These are phyloP conservation scores for Vulpes lagopus DNA, from an alignment of 2,113 vertebrate species.

Conservation along the genomic window DNA sequence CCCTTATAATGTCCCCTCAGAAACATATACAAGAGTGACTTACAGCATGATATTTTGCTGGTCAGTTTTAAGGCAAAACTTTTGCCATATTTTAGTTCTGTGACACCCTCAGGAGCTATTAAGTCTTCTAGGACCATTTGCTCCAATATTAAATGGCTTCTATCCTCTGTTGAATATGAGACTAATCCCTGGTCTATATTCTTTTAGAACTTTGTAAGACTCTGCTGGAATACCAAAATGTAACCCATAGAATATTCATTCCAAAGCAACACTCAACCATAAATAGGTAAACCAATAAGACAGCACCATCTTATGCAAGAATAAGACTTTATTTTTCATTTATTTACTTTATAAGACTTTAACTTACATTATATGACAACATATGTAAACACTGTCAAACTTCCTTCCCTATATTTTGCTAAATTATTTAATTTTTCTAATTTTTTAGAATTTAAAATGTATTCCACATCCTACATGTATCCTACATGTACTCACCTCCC, in stretches of 20 bases:
- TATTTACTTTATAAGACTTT: not conserved
- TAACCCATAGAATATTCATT: not conserved
- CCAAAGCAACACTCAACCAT: not conserved
- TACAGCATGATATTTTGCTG: constrained; percentile 45
- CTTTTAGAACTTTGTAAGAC: not conserved
- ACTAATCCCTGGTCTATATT: not conserved
- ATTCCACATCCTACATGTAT: too few relatives aligned
- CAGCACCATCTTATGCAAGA: not conserved
- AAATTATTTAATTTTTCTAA: not conserved
- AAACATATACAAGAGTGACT: constrained; percentile 33
- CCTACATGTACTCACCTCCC: not conserved
- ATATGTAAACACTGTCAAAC: not conserved
- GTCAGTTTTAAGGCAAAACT: constrained; percentile 66
- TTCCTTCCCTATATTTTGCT: not conserved
- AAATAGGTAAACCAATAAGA: not conserved
- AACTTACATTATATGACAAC: not conserved
- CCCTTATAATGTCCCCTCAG: constrained; percentile 12
- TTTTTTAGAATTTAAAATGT: not conserved
- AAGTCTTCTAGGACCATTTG: constrained; percentile 47
- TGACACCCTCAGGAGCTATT: constrained; percentile 55
- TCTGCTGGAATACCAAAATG: not conserved
- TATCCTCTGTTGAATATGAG: not conserved
- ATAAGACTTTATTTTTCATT: too few relatives aligned
- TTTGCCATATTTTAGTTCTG: constrained; percentile 44
- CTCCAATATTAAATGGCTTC: constrained; percentile 27